A percentile compares a stretch with the other conserved stretches of the same genome.
Conservation (phyloP, 2,888 invertebrate genomes). For the Dascillus cervinus region DNA sequence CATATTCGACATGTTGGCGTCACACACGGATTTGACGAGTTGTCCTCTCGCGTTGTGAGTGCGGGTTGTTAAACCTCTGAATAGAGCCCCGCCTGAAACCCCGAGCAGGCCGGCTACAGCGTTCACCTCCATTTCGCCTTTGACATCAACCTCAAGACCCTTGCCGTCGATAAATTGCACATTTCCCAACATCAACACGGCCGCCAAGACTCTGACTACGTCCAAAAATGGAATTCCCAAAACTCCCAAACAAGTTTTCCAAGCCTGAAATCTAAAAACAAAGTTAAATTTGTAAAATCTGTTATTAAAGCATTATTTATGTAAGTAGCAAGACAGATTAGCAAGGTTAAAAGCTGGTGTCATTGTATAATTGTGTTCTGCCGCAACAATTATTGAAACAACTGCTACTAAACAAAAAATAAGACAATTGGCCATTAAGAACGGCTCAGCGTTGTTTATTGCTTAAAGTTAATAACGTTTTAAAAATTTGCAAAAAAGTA, state of each 20-base stretch:
- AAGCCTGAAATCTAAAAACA: constrained; percentile 66
- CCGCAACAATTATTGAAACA: too few relatives aligned
- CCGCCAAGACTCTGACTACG: constrained; percentile 84
- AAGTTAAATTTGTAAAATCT: constrained; percentile 2
- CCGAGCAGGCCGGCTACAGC: constrained; percentile 80
- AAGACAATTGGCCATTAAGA: too few relatives aligned
- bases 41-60: constrained; percentile 73
- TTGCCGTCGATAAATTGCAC: constrained; percentile 80
- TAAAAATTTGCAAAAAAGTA: too few relatives aligned
- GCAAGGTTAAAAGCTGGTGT: too few relatives aligned
- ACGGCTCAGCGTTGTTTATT: too few relatives aligned
- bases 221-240: constrained; percentile 91
- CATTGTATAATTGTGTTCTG: too few relatives aligned
- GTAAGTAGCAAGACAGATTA: too few relatives aligned
- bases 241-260: constrained; percentile 86
- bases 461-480: too few relatives aligned
- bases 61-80: constrained; percentile 75
- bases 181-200: constrained; percentile 85
- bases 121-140: constrained; percentile 75
- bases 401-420: too few relatives aligned
- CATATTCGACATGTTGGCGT: constrained; percentile 80
- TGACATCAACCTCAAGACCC: constrained; percentile 67
- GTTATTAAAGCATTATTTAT: too few relatives aligned
- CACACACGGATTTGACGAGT: constrained; percentile 71
- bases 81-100: constrained; percentile 64